phyloP scores from a whole-genome alignment of 2,888 invertebrate genomes.

The Lepidocyrtinus sp. region DNA sequence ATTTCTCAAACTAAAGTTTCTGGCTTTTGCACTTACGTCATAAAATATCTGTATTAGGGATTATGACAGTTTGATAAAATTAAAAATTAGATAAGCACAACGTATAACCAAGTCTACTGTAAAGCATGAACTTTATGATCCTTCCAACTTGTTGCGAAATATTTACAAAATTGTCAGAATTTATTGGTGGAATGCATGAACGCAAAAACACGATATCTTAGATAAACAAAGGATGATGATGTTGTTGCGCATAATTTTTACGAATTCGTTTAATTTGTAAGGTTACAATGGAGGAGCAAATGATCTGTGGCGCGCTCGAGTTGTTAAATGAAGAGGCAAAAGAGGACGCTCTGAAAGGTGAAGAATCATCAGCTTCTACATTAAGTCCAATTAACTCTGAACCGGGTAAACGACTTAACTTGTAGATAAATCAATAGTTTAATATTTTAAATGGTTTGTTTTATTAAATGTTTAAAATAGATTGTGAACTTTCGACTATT shows the following conservation, averaged over 20 bases:
- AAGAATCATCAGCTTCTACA: constrained; percentile 68
- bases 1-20: too few species aligned
- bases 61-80: too few species aligned
- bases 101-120: too few species aligned
- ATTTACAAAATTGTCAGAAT: too few species aligned
- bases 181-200: too few species aligned
- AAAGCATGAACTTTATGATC: too few species aligned
- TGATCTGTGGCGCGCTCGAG: constrained; percentile 94
- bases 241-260: too few species aligned
- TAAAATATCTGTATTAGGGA: too few species aligned
- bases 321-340: constrained; percentile 94
- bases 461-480: background rate
- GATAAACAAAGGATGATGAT: background rate
- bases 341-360: constrained; percentile 88
- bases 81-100: too few species aligned
- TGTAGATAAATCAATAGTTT: background rate
- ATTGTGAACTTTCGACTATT: background rate
- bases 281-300: constrained; percentile 95
- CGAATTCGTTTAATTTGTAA: constrained; percentile 72
- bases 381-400: constrained; percentile 71
- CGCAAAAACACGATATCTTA: too few species aligned
- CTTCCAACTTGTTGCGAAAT: too few species aligned
- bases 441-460: background rate
- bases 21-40: too few species aligned
- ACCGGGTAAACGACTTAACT: constrained; percentile 64